These are phyloP conservation scores for Salvelinus fontinalis DNA, from an alignment of 2,113 vertebrate species.

Conservation along the genomic window DNA sequence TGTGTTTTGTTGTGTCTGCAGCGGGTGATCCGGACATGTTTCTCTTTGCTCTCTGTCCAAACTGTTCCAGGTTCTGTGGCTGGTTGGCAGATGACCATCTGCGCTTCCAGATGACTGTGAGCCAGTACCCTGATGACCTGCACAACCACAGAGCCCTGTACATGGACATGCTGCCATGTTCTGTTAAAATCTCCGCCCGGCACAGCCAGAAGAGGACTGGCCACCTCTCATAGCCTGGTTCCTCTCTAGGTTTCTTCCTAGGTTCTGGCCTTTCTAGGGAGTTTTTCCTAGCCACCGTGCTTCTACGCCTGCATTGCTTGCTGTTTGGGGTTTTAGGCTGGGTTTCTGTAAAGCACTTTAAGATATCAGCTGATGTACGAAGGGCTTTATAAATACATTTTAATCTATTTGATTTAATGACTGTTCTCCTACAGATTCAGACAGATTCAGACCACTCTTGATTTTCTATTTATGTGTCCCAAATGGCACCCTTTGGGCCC, in stretches of 20 bases:
- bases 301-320: no score
- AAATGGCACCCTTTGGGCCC: no score
- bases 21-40: background rate
- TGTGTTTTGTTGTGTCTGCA: conserved; percentile 1
- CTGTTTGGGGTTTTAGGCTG: no score
- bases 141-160: conserved; percentile 78
- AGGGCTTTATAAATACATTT: no score
- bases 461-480: background rate
- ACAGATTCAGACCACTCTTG: conserved; percentile 2
- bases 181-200: conserved; percentile 55
- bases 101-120: conserved; percentile 76
- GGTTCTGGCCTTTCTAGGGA: no score
- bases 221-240: no score
- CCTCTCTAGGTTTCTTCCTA: no score
- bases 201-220: conserved; percentile 62
- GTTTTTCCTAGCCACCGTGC: no score
- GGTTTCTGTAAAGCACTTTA: no score
- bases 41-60: conserved; percentile 6
- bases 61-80: conserved; percentile 73
- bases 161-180: conserved; percentile 84
- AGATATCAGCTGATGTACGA: no score
- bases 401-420: no score
- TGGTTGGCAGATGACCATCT: conserved; percentile 83
- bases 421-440: no score
- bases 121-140: conserved; percentile 78